Evolutionary conservation across 2,888 invertebrate genomes (phyloP).

Genomic region (Nymphalis urticae): DNA sequence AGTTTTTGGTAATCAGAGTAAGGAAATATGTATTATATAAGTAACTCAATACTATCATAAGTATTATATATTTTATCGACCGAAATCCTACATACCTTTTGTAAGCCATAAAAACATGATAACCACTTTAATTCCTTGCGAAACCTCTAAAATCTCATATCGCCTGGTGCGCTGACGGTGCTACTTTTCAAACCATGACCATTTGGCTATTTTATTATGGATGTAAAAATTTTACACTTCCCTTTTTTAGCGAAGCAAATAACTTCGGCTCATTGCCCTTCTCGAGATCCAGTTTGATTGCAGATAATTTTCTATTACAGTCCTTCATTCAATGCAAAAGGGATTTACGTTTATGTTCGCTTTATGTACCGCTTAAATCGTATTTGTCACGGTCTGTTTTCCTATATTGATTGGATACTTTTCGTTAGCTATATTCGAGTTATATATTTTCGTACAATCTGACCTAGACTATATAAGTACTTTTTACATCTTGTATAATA

Average conservation of each 20-base stretch:
- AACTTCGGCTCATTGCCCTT: constrained; percentile 33
- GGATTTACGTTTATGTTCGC: constrained; percentile 19
- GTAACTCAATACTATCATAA: no score
- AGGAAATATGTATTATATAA: no score
- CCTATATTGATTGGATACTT: not conserved
- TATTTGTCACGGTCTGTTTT: constrained; percentile 1
- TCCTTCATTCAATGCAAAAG: constrained; percentile 19
- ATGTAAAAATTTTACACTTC: constrained; percentile 55
- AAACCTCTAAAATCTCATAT: constrained; percentile 16
- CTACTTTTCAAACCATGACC: constrained; percentile 44
- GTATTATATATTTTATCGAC: no score
- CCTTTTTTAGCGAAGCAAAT: constrained; percentile 38
- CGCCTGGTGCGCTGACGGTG: constrained; percentile 39
- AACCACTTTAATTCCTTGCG: not conserved
- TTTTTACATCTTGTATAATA: no score
- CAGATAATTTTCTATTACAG: constrained; percentile 35
- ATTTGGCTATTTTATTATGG: constrained; percentile 47
- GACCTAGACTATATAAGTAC: no score
- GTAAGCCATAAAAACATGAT: not conserved
- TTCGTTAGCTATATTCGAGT: not conserved
- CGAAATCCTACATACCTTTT: no score
- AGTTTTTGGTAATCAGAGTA: no score
- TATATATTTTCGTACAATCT: no score
- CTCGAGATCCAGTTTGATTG: constrained; percentile 36
- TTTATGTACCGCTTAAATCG: constrained; percentile 12